Evolutionary conservation across 2,888 invertebrate genomes (phyloP), one percentile per base, ranked within the genome.

Genomic region (Busseola fusca): DNA sequence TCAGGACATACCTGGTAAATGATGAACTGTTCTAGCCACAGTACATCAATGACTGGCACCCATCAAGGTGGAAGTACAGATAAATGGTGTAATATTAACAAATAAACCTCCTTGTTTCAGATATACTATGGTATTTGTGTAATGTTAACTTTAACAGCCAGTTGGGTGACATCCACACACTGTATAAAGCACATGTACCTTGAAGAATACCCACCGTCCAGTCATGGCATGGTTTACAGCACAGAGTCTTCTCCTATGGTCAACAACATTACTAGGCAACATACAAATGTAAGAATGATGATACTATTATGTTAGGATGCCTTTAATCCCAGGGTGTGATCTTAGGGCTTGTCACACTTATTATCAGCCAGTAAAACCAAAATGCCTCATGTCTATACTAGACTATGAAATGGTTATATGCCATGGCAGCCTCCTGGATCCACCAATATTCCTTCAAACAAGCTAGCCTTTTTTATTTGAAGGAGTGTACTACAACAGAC

Each of bases 101-200:
- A 56, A 14, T 21, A 40, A 30, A 67, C 34, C 10, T 58, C 37
- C 40, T 65, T 83, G 67, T 86, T 85, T 65, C 95, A 98, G 98
- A 98, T 98, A 90, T 98, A 98, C 91, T 98, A 97, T 91, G 98
- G 98, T 66, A 97, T 98, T 76, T 98, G 98, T 95, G 98, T 98
- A 78, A 98, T 98, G 54, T 96, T 98, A 71, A 97, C 97, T 84
- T 97, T 98, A 69, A 98, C 98, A n/a, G 97, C 97, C 14, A 97
- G 98, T 21, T 99, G 98, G 98, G 98, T 98, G 62, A 98, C 98
- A 0, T 97, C 98, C n/a, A 98, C 98, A 1, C 98, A 99, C 90
- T 98, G 98, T 91, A 97, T 98, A 86, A 98, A 98, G 93, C 97
- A 98, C 89, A 96, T 98, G 90, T 98, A 98, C 89, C 94, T 97